These are phyloP conservation scores for Gnatocerus cornutus DNA, from an alignment of 2,888 invertebrate species.

Conservation along the genomic window DNA sequence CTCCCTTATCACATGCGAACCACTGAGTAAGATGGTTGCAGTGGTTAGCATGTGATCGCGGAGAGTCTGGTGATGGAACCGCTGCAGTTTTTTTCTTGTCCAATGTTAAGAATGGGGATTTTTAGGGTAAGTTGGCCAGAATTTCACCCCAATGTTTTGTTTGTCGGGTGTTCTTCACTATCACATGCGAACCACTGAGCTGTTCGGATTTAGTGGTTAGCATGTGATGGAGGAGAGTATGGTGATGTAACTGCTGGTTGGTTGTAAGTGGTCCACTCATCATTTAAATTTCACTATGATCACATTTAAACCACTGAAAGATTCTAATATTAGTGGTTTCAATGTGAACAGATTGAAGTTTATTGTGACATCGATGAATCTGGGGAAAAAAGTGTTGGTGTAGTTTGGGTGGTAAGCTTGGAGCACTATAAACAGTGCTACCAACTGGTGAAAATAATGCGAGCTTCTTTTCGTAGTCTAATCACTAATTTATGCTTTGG, in stretches of 20 bases:
- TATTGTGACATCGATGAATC: not conserved
- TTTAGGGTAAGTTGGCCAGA: not conserved
- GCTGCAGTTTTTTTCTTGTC: no score
- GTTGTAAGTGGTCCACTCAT: not conserved
- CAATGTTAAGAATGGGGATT: no score
- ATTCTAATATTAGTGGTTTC: not conserved
- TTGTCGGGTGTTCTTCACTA: not conserved
- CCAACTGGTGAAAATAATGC: no score
- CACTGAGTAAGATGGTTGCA: no score
- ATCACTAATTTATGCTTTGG: no score
- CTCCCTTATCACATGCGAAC: no score
- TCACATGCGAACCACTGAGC: not conserved
- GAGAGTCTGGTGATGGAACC: no score
- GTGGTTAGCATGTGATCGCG: no score
- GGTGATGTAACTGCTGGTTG: not conserved
- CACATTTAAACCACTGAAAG: constrained; percentile 3
- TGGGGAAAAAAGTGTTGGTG: not conserved
- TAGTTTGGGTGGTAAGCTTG: not conserved
- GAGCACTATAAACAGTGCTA: no score
- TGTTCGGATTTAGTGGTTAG: not conserved
- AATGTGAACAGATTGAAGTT: not conserved
- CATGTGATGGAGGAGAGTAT: not conserved
- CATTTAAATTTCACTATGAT: not conserved
- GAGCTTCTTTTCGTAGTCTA: no score
- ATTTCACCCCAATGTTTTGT: no score